Base-by-base conservation (phyloP, 92 coral and sea anemone species). In the Epizoanthus illoricatus region DNA sequence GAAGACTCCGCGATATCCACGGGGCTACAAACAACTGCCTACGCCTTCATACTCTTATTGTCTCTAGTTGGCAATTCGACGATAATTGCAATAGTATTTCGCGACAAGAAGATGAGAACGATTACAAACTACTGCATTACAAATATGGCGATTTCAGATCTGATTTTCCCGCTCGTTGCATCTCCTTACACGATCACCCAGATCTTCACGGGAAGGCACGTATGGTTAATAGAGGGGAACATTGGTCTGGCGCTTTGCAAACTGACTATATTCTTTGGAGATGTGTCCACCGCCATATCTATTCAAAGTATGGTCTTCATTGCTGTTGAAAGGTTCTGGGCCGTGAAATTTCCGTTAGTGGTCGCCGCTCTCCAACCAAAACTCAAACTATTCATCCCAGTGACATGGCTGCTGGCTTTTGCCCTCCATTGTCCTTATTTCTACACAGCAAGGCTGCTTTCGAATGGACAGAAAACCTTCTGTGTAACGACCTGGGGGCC, bases 101-200 rank as follows among this genome's bases (percentile, higher is more conserved):
- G 84, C 65, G 81, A 87, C 80, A 80, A 73, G 13, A 86, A 86
- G 24, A 83, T 87, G 87, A 75, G 90, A 82, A 84, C 85, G 28
- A 64, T 86, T 4, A 75, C 90, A 12, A 87, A 87, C 80, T 78
- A 70, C 85, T 85, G 85, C 65, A 87, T 87, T 64, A 79, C 85
- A 60, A 87, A 87, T 67, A 87, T 87, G 90, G 87, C 87, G 23
- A 84, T 74, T 43, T 87, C 90, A 11, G 90, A 87, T 63, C 84
- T 87, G 56, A 80, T 87, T 54, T 76, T 87, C 18, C 90, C 90
- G 18, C 69, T 87, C 74, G 20, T 87, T 28, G 87, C 90, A 1
- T 76, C 47, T 39, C 90, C 90, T 24, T 57, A 81, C 75, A 76
- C 55, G 63, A 87, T 87, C 71, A 76, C 74, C 0, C 87, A 87